phyloP scores from a whole-genome alignment of 2,113 vertebrate species.

The Mus musculus region DNA sequence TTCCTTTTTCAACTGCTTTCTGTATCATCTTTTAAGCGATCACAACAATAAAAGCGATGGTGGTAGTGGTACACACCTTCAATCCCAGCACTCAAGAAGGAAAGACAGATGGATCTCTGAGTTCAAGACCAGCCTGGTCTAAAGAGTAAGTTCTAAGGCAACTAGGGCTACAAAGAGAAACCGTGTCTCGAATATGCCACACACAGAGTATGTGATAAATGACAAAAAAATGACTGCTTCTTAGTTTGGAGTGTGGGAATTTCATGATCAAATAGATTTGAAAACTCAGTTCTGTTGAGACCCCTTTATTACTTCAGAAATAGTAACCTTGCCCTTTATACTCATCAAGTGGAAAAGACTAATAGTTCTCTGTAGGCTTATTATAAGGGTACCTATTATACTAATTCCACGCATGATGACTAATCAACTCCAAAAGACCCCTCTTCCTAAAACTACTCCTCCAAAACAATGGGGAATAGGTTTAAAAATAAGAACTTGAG shows the following conservation, averaged over 20 bases:
- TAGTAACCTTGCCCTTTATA: neutral
- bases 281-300: neutral
- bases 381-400: neutral
- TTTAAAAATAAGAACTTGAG: neutral
- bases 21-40: neutral
- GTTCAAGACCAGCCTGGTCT: neutral
- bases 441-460: neutral
- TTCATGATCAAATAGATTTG: neutral
- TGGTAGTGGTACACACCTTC: neutral
- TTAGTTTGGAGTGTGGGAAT: neutral
- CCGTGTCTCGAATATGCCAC: neutral
- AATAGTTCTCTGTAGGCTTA: neutral
- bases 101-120: neutral
- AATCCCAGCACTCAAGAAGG: neutral
- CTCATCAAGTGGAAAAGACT: neutral
- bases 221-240: neutral
- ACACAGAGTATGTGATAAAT: neutral
- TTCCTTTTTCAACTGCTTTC: slow-evolving; percentile 28
- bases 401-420: neutral
- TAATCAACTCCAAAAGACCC: neutral
- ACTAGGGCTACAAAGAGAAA: neutral
- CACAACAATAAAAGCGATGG: neutral
- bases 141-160: neutral
- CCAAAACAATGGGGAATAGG: neutral
- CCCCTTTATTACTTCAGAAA: neutral